These are phyloP conservation scores for Lepilemur ruficaudatus DNA, from an alignment of 2,797 vertebrate species.

Conservation along the genomic window DNA sequence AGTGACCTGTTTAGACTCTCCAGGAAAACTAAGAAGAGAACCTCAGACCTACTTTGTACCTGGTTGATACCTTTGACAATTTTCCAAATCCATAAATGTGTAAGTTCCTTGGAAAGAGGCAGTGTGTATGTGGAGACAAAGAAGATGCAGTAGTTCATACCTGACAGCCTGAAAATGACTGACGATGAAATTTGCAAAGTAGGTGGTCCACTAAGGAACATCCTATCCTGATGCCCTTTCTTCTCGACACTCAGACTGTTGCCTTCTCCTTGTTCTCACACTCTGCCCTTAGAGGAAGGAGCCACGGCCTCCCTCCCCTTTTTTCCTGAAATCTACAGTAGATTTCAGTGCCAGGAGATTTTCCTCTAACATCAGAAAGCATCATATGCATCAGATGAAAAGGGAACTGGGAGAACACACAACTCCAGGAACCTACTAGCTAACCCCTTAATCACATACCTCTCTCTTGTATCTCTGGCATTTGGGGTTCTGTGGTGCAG, in stretches of 20 bases:
- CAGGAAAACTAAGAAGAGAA: background rate
- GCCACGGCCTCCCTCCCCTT: no score
- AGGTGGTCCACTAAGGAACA: conserved; percentile 36
- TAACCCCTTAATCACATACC: background rate
- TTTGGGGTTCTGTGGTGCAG: background rate
- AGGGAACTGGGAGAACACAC: background rate
- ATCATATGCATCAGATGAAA: background rate
- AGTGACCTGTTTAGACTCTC: background rate
- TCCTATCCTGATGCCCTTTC: conserved; percentile 32
- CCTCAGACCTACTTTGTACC: background rate
- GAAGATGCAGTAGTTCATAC: background rate
- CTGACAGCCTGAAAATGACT: conserved; percentile 67
- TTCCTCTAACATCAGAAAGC: background rate
- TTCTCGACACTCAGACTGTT: background rate
- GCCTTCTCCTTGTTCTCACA: background rate
- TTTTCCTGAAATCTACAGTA: background rate
- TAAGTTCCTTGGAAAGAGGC: background rate
- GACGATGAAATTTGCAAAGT: conserved; percentile 65
- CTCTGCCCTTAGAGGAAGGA: accelerated
- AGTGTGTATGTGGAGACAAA: background rate
- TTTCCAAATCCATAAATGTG: background rate
- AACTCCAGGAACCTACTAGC: background rate
- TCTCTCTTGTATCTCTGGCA: background rate
- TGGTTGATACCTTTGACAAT: background rate
- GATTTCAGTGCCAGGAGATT: background rate